Evolutionary conservation across 2,113 vertebrate species (phyloP), one percentile per base, ranked within the genome.

Genomic region (Trematocara macrostoma): DNA sequence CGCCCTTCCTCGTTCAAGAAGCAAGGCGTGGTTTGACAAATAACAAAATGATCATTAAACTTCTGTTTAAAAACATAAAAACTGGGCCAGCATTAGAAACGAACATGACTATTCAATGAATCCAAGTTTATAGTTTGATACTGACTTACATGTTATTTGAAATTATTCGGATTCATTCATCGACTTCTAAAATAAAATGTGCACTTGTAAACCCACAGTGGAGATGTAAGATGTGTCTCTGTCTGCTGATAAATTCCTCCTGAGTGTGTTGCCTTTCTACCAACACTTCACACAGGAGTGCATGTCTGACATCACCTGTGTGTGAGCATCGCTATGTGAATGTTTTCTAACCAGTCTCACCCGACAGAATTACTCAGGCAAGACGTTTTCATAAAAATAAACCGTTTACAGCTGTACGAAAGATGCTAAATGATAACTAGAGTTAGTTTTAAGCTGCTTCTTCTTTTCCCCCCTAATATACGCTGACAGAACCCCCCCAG

Each of bases 211-310:
- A 45, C 15, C 67, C 10, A 49, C 11, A 26, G 20, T 12, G 11
- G 5, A 11, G 20, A 4, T 23, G 52, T 23, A 45, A 45, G 40
- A 42, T 11, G 40, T 38, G n/a, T 71, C 57, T 79, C 82, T 3
- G 8, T 26, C 47, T 52, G 42, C 84, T 86, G 78, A 15, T 34
- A 87, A 82, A 83, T 85, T 16, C 64, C 79, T 80, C n/a, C 26
- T 26, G 31, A 6, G 7, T 31, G n/a, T 34, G 78, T 78, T 11
- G 34, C 49, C 52, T 52, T 29, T 14, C 45, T 26, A 76, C 16
- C 71, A 1, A 45, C 74, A n/a, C 10, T 31, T 74, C 79, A 84
- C 69, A 69, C 74, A 11, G 0, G 6, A 3, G 14, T 56, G 51
- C 35, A 35, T 11, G 2, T 86, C 35, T 88, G 52, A 53, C 4